Conservation (phyloP, 23 tunicate species). For the Botrylloides violaceus region DNA sequence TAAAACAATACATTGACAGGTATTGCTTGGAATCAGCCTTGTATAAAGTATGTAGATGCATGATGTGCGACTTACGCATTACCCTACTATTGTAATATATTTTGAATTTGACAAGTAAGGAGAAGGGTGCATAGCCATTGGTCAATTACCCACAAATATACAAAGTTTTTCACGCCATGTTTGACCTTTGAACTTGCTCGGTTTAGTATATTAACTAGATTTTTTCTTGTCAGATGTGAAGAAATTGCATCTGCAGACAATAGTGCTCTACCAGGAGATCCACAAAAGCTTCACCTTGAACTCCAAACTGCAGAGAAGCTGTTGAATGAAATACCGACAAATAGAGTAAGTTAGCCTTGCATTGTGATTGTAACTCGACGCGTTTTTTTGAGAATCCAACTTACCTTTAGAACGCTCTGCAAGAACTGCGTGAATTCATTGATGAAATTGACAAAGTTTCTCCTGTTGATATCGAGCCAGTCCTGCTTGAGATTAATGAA, state of each 20-base stretch:
- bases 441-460: constrained; percentile 47
- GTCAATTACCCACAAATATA: no score
- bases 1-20: constrained; percentile 60
- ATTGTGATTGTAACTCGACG: background rate
- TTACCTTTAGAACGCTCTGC: constrained; percentile 29
- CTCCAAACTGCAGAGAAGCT: constrained; percentile 41
- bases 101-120: no score
- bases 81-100: no score
- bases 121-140: no score
- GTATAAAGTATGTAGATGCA: background rate
- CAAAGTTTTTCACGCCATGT: no score
- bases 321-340: constrained; percentile 18
- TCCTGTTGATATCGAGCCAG: constrained; percentile 42
- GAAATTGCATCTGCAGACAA: constrained; percentile 44
- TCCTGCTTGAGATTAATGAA: constrained; percentile 32
- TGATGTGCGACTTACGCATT: no score
- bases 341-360: constrained; percentile 30
- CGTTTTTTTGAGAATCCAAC: background rate
- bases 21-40: background rate
- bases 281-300: constrained; percentile 49
- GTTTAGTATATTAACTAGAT: no score
- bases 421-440: constrained; percentile 24
- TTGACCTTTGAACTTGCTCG: no score
- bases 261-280: constrained; percentile 79
- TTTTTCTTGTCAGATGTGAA: constrained; percentile 37